Evolutionary conservation across 2,797 vertebrate species (phyloP).

Genomic region (Gallinago stenura): DNA sequence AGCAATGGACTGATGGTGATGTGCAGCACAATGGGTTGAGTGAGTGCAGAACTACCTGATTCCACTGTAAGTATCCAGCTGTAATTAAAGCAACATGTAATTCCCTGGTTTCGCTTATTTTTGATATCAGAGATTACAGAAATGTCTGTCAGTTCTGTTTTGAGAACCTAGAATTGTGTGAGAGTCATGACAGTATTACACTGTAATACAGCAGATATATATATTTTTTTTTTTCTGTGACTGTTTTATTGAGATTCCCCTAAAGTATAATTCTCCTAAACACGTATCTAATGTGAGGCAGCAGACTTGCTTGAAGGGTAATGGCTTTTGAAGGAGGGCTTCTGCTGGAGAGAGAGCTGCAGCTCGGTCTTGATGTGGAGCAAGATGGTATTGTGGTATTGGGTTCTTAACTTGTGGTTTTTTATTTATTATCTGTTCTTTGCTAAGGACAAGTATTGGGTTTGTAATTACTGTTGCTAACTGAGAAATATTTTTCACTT

Average conservation of each 20-base stretch:
- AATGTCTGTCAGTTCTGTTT: background rate
- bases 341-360: background rate
- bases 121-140: background rate
- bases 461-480: background rate
- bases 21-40: constrained; percentile 53
- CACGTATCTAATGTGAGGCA: background rate
- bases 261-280: background rate
- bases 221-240: background rate
- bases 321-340: background rate
- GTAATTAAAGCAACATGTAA: background rate
- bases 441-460: background rate
- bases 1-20: background rate
- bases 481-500: background rate
- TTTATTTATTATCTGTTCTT: background rate
- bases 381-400: background rate
- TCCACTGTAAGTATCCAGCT: constrained; percentile 16
- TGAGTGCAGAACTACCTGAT: background rate
- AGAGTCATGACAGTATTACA: background rate
- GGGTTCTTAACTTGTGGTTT: background rate
- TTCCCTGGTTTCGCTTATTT: background rate
- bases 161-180: background rate
- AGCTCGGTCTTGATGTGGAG: background rate
- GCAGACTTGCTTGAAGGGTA: background rate
- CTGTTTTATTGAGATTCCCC: background rate
- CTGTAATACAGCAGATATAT: background rate